Conservation (phyloP, 2,797 vertebrate genomes). For the Enteromius unitaeniatus region DNA sequence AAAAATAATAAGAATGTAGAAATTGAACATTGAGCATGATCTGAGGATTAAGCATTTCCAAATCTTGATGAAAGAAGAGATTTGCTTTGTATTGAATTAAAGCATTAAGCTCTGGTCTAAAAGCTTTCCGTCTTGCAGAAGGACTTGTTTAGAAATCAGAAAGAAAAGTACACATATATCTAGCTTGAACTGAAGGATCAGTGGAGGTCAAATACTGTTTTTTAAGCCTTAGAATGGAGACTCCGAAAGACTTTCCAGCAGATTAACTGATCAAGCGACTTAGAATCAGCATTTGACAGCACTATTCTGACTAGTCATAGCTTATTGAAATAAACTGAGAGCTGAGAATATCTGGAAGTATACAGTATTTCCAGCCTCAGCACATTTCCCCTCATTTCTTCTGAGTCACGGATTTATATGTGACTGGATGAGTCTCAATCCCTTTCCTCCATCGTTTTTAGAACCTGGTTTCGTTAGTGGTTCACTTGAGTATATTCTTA, state of each 20-base stretch:
- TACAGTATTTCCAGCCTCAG: slow-evolving; percentile 14
- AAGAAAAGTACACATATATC: slow-evolving; percentile 6
- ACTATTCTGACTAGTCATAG: slow-evolving; percentile 29
- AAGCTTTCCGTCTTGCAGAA: background rate
- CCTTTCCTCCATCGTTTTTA: background rate
- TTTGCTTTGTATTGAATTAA: slow-evolving; percentile 15
- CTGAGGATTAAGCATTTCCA: background rate
- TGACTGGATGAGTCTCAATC: background rate
- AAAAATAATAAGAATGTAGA: slow-evolving; percentile 7
- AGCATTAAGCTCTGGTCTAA: background rate
- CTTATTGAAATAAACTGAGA: slow-evolving; percentile 26
- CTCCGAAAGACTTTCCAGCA: slow-evolving; percentile 2
- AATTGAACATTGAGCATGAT: background rate
- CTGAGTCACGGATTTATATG: slow-evolving; percentile 1
- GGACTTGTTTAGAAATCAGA: background rate
- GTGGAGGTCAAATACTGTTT: background rate
- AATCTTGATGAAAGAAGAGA: slow-evolving; percentile 7
- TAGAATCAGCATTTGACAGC: slow-evolving; percentile 22
- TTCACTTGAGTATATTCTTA: too few species aligned
- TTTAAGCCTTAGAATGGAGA: slow-evolving; percentile 12
- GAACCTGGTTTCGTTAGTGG: background rate
- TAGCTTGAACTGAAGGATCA: background rate
- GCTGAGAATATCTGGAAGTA: slow-evolving; percentile 14
- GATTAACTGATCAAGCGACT: slow-evolving; percentile 35
- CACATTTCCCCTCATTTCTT: slow-evolving; percentile 2